phyloP scores from a whole-genome alignment of 2,113 vertebrate genomes.

The Xiphophorus couchianus region DNA sequence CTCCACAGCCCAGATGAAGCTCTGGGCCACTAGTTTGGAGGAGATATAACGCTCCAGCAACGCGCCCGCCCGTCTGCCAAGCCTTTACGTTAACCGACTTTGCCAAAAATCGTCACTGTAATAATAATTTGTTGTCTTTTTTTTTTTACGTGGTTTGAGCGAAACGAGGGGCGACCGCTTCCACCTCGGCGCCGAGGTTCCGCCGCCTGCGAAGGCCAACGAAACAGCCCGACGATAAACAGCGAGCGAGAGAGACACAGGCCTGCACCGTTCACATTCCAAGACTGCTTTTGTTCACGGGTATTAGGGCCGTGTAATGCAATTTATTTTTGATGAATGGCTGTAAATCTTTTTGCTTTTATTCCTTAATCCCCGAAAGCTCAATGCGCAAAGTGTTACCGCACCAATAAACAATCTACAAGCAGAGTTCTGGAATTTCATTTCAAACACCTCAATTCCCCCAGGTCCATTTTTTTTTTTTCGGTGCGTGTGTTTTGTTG shows the following conservation, averaged over 20 bases:
- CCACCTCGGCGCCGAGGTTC: constrained; percentile 39
- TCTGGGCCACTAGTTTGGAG: constrained; percentile 64
- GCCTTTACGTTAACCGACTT: constrained; percentile 25
- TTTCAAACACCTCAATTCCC: not conserved
- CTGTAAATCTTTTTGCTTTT: constrained; percentile 8
- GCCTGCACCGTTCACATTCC: not conserved
- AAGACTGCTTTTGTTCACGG: not conserved
- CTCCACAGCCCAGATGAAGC: constrained; percentile 61
- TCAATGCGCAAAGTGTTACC: not conserved
- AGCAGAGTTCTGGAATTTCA: constrained; percentile 32
- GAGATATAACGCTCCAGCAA: constrained; percentile 49
- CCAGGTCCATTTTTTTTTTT: not conserved
- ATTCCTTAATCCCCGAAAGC: not conserved
- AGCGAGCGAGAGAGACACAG: not conserved
- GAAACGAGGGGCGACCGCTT: constrained; percentile 45
- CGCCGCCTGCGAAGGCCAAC: constrained; percentile 4
- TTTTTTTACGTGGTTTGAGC: constrained; percentile 42
- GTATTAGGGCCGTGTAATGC: constrained; percentile 7
- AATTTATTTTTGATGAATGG: constrained; percentile 11
- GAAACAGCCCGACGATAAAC: constrained; percentile 16
- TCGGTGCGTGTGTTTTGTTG: not conserved
- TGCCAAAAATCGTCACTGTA: constrained; percentile 54
- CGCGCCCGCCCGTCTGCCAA: constrained; percentile 36
- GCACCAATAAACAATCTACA: constrained; percentile 1
- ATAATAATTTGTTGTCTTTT: constrained; percentile 52